phyloP scores from a whole-genome alignment of 2,113 vertebrate genomes.

The Bungarus multicinctus region DNA sequence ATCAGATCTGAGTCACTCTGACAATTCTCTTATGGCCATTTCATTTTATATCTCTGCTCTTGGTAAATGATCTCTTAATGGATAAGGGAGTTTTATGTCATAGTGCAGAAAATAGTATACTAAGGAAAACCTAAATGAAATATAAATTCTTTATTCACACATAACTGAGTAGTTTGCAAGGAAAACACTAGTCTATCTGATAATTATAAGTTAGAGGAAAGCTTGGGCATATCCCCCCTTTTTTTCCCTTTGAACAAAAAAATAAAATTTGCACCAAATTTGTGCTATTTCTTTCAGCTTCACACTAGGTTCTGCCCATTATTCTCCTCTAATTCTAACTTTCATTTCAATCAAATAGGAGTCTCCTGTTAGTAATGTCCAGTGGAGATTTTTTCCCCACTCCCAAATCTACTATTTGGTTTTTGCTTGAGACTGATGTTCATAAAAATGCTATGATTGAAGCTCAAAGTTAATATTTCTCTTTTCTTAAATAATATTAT shows the following conservation, averaged over 20 bases:
- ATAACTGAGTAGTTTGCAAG: not conserved
- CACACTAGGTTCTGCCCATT: not conserved
- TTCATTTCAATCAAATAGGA: not conserved
- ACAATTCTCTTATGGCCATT: not conserved
- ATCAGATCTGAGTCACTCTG: not conserved
- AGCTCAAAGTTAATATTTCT: not conserved
- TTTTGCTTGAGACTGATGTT: not conserved
- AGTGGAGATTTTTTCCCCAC: not conserved
- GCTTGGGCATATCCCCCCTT: not conserved
- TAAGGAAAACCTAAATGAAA: not conserved
- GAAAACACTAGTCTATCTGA: not conserved
- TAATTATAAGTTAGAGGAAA: not conserved
- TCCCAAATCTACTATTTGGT: not conserved
- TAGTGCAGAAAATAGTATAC: not conserved
- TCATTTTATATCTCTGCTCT: not conserved
- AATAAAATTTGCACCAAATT: not conserved
- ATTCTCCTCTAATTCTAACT: not conserved
- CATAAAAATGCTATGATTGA: not conserved
- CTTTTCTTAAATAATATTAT: not conserved
- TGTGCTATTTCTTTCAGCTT: not conserved
- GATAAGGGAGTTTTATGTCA: not conserved
- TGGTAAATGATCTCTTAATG: not conserved
- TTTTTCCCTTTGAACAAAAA: not conserved
- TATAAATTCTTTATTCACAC: not conserved
- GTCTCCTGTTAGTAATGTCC: not conserved